Percentiles rank a stretch among this genome's conserved stretches.
Conservation (phyloP, 2,113 vertebrate species). For the Crotalus helleri region DNA sequence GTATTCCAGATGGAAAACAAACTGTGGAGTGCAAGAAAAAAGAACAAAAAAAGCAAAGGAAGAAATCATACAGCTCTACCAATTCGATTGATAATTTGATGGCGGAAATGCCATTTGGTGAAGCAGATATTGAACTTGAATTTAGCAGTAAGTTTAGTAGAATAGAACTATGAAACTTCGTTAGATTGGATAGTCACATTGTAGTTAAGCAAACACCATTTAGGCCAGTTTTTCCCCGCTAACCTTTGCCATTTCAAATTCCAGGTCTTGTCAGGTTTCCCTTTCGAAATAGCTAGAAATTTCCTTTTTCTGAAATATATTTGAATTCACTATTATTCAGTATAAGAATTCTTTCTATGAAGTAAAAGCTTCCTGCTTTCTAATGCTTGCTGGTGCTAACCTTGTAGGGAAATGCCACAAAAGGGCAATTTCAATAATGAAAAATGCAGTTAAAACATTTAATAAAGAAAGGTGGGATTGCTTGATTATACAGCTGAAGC, state of each 20-base stretch:
- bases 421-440: background rate
- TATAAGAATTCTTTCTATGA: background rate
- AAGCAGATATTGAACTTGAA: constrained; percentile 75
- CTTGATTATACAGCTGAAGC: background rate
- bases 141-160: constrained; percentile 68
- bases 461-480: background rate
- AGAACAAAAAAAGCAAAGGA: constrained; percentile 35
- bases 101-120: constrained; percentile 79
- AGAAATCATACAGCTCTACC: constrained; percentile 32
- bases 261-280: background rate
- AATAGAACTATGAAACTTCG: background rate
- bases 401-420: background rate
- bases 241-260: background rate
- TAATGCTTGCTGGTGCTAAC: background rate
- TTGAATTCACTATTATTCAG: background rate
- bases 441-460: background rate
- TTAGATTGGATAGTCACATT: background rate
- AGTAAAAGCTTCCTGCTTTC: background rate
- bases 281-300: background rate
- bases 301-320: background rate
- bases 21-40: constrained; percentile 47
- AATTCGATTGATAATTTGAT: constrained; percentile 56
- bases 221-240: background rate
- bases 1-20: constrained; percentile 57
- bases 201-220: background rate